phyloP scores from a whole-genome alignment of 2,797 vertebrate genomes.

The Phoxinus dragarum region DNA sequence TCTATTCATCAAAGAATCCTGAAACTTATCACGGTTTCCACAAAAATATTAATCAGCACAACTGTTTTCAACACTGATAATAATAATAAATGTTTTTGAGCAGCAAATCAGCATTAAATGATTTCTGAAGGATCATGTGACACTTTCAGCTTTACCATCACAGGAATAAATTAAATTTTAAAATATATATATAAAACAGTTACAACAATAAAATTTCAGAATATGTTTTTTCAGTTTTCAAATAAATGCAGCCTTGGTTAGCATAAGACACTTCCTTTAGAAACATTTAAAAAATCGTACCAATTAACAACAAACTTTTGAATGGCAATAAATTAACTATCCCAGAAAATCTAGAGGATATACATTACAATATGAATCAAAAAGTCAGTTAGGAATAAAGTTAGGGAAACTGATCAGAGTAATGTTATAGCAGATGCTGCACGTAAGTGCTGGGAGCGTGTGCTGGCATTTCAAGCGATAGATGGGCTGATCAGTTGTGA shows the following conservation, averaged over 20 bases:
- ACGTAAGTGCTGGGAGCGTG: not conserved
- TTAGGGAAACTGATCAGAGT: not conserved
- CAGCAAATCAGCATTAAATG: not conserved
- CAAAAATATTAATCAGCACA: not conserved
- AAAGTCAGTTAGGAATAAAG: not conserved
- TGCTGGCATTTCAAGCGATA: constrained; percentile 5
- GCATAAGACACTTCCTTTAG: not conserved
- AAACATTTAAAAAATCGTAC: not conserved
- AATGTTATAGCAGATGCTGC: not conserved
- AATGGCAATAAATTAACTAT: not conserved
- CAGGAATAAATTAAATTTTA: not conserved
- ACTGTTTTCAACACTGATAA: not conserved
- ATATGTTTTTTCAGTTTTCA: not conserved
- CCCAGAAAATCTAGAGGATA: not conserved
- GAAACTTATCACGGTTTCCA: not conserved
- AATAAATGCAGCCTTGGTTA: not conserved
- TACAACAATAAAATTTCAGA: not conserved
- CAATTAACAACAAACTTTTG: too few species aligned
- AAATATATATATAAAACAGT: not conserved
- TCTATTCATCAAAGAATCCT: not conserved
- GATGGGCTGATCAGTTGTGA: constrained; percentile 15
- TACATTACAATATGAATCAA: not conserved
- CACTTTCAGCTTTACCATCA: not conserved
- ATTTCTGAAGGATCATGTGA: not conserved
- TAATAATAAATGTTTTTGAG: not conserved